Conservation (phyloP, 2,113 vertebrate species). For the Varanus komodoensis region DNA sequence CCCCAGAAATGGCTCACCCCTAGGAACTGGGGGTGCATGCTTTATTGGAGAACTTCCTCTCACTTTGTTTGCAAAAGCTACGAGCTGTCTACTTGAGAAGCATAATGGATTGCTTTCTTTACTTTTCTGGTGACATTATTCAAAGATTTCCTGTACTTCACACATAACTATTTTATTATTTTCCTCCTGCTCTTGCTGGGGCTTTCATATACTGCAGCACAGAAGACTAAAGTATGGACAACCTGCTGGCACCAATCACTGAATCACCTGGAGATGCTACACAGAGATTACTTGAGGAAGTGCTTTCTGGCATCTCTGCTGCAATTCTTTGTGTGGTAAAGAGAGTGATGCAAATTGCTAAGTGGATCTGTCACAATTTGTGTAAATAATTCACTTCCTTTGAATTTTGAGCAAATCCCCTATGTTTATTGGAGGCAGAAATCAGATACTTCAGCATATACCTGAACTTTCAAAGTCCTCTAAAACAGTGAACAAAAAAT, state of each 20-base stretch:
- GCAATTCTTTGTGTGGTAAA: slow-evolving; percentile 5
- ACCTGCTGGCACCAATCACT: slow-evolving; percentile 16
- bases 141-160: slow-evolving; percentile 40
- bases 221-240: slow-evolving; percentile 29
- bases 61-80: neutral
- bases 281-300: slow-evolving; percentile 2
- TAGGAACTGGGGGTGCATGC: too few species aligned
- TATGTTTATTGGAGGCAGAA: slow-evolving; percentile 46
- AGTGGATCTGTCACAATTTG: slow-evolving; percentile 11
- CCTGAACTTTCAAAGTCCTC: slow-evolving; percentile 33
- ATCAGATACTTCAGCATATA: neutral
- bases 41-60: too few species aligned
- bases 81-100: neutral
- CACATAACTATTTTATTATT: neutral
- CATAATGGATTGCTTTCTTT: neutral
- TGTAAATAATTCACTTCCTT: slow-evolving; percentile 41
- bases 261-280: neutral
- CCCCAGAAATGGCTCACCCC: too few species aligned
- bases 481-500: slow-evolving; percentile 13
- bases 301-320: slow-evolving; percentile 25
- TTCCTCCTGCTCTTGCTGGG: slow-evolving; percentile 22
- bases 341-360: neutral
- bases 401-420: slow-evolving; percentile 37
- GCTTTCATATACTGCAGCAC: neutral
- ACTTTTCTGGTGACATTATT: slow-evolving; percentile 29